These are phyloP conservation scores for Macaria liturata DNA, from an alignment of 2,888 invertebrate species.

Conservation along the genomic window DNA sequence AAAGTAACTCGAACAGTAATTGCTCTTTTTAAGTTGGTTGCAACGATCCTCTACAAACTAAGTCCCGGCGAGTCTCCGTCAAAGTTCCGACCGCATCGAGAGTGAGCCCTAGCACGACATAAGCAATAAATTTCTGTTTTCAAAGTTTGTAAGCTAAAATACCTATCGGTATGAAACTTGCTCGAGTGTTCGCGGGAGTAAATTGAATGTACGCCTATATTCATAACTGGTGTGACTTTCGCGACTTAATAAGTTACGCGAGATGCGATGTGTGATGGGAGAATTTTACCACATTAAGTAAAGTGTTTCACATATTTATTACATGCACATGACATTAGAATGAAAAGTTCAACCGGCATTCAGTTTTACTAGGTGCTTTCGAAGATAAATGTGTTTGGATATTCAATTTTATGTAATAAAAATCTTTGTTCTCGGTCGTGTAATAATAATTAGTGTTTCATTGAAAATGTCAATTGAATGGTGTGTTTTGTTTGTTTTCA, in stretches of 20 bases:
- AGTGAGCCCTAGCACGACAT: constrained; percentile 40
- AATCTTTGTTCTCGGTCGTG: background rate
- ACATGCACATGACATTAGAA: no score
- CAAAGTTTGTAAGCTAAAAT: constrained; percentile 56
- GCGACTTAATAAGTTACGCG: no score
- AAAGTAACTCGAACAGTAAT: constrained; percentile 31
- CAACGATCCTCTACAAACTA: constrained; percentile 30
- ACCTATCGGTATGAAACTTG: constrained; percentile 58
- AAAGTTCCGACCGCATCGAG: constrained; percentile 47
- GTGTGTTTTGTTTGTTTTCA: constrained; percentile 79
- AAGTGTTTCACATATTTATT: no score
- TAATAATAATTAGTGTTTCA: constrained; percentile 11
- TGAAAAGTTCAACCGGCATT: no score
- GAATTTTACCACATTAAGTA: no score
- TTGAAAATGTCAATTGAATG: constrained; percentile 18
- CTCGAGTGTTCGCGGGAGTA: constrained; percentile 65
- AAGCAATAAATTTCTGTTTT: constrained; percentile 51
- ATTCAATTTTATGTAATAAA: no score
- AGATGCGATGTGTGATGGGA: no score
- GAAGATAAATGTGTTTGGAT: no score
- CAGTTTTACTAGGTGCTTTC: no score
- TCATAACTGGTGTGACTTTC: no score
- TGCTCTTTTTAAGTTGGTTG: constrained; percentile 26
- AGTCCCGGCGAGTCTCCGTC: constrained; percentile 36
- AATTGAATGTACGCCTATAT: constrained; percentile 40